Evolutionary conservation across 2,888 invertebrate species (phyloP).

Genomic region (Tholera decimalis): DNA sequence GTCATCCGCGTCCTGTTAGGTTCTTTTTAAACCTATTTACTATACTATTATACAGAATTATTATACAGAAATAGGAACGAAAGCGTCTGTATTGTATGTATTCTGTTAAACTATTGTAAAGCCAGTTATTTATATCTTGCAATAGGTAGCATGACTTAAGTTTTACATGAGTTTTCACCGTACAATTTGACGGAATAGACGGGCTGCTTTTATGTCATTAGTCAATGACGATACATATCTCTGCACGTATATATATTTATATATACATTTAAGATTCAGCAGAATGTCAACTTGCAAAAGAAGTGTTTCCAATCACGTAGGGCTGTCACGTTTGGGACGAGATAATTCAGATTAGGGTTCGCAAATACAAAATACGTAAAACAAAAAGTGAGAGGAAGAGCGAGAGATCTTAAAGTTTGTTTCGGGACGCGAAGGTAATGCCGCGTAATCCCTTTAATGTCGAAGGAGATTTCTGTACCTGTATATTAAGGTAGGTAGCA

Average conservation of each 20-base stretch:
- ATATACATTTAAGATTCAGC: constrained; percentile 28
- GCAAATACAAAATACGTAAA: constrained; percentile 74
- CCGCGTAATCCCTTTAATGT: constrained; percentile 60
- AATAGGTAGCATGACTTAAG: too few species aligned
- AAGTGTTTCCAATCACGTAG: constrained; percentile 66
- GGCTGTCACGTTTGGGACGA: constrained; percentile 74
- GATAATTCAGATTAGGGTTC: constrained; percentile 75
- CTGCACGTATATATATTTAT: too few species aligned
- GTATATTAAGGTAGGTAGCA: background rate
- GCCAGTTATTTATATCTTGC: too few species aligned
- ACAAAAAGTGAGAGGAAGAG: constrained; percentile 67
- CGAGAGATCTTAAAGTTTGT: constrained; percentile 68
- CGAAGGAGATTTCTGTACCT: constrained; percentile 17
- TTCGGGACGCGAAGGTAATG: constrained; percentile 48
- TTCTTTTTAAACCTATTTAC: too few species aligned
- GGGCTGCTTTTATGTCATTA: constrained; percentile 34
- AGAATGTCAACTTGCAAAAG: constrained; percentile 12
- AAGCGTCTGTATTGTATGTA: too few species aligned
- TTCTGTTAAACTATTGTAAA: too few species aligned
- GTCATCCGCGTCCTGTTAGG: too few species aligned
- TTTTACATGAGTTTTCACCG: too few species aligned
- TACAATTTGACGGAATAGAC: background rate
- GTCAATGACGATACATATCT: background rate
- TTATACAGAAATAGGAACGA: too few species aligned
- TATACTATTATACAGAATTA: too few species aligned